phyloP scores from a whole-genome alignment of 2,888 invertebrate species.

The Leucoma salicis region DNA sequence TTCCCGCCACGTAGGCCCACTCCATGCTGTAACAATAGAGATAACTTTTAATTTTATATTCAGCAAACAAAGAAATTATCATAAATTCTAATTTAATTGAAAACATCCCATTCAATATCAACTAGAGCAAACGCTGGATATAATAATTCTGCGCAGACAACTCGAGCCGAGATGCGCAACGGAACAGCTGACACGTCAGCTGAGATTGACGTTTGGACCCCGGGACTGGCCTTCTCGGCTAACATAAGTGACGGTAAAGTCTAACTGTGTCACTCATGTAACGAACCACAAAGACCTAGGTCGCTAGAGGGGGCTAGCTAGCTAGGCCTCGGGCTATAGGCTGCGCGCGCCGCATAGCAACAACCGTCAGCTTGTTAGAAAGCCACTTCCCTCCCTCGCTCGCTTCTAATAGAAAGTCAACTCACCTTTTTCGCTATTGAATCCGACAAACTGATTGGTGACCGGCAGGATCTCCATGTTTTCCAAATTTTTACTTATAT shows the following conservation, averaged over 20 bases:
- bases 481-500: constrained; percentile 81
- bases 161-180: constrained; percentile 51
- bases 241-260: too few species aligned
- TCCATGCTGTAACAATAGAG: constrained; percentile 70
- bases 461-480: constrained; percentile 92
- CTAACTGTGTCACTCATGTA: too few species aligned
- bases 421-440: constrained; percentile 89
- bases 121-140: constrained; percentile 12
- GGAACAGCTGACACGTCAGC: constrained; percentile 70
- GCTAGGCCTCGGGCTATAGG: background rate
- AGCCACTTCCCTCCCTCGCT: constrained; percentile 60
- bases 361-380: constrained; percentile 68
- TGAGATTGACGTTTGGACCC: constrained; percentile 45
- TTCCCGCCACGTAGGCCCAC: constrained; percentile 72
- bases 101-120: constrained; percentile 1
- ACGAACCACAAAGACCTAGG: too few species aligned
- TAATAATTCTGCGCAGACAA: constrained; percentile 36
- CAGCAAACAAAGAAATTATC: background rate
- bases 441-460: constrained; percentile 89
- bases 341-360: constrained; percentile 76
- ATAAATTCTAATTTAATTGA: background rate
- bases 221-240: background rate
- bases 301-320: background rate
- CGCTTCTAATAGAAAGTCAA: constrained; percentile 68
- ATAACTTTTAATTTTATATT: constrained; percentile 35